Base-by-base conservation (phyloP, 2,888 invertebrate species). In the Noctuana brunneofusca region DNA sequence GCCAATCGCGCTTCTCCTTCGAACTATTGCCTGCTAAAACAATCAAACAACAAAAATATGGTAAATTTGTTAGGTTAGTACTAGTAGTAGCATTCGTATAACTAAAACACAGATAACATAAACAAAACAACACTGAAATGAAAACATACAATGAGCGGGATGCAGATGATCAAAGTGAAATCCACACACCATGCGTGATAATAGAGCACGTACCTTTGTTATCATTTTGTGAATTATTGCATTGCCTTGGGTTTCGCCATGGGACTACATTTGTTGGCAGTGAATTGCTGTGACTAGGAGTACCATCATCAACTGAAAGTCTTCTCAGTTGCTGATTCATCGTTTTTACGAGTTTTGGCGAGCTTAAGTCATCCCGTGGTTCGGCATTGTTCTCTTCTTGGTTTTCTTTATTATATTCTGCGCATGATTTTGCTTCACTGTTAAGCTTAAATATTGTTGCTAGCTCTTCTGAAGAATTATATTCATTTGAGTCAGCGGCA, bases 401-500 rank as follows among this genome's bases (percentile, higher is more conserved):
- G 58, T 67, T 78, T 55, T 80, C 79, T 66, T 71, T 73, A 11
- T 71, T 43, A 9, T 18, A 46, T 18, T 53, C 68, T 38, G 65
- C 63, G 59, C 65, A 64, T 35, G 67, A 66, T 71, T 79, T 84
- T 16, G 71, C 69, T 68, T 73, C 80, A 63, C 71, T 75, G 52
- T 86, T 84, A 64, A 87, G 71, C 71, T 93, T 93, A 76, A 94
- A 94, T 72, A 94, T 94, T 71, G 93, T 93, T 24, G 94, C 93
- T 69, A 94, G 82, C 76, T 94, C 94, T 75, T 94, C 94, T 54
- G 93, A 93, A 11, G 94, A 94, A 78, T 94, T 94, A 74, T 94
- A 94, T 77, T 93, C 93, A 63, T 93, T 93, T 16, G 91, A 79
- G 76, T 92, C 91, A 63, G 81, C 79, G 56, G 79, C 91, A 63